Evolutionary conservation across 2,113 vertebrate genomes (phyloP).

Genomic region (Boleophthalmus pectinirostris): DNA sequence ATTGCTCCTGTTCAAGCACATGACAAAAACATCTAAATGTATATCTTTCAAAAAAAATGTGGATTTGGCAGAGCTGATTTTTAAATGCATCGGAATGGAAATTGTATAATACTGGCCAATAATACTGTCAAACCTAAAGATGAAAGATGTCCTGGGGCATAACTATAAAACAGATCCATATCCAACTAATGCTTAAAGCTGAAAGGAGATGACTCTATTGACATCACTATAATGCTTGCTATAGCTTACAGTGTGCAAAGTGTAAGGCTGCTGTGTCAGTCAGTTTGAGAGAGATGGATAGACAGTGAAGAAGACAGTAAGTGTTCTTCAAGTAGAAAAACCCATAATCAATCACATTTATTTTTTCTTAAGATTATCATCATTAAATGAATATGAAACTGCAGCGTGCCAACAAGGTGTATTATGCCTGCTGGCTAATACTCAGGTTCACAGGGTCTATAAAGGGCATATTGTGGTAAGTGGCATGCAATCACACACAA

Average conservation of each 20-base stretch:
- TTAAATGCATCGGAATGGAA: not conserved
- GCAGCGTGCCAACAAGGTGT: constrained; percentile 61
- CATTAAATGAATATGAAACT: constrained; percentile 38
- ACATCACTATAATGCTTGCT: constrained; percentile 8
- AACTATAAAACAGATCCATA: not conserved
- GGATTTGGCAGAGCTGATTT: constrained; percentile 1
- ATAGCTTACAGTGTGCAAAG: not conserved
- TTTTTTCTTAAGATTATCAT: constrained; percentile 14
- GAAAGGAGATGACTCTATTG: not conserved
- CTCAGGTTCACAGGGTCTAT: constrained; percentile 55
- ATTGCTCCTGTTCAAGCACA: not conserved
- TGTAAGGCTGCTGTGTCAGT: constrained; percentile 13
- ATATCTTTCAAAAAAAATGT: not conserved
- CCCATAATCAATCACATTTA: not conserved
- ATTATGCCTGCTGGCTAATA: constrained; percentile 56
- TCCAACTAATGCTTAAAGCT: not conserved
- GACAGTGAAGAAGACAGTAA: not conserved
- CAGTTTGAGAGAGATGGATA: not conserved
- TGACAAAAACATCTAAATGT: not conserved
- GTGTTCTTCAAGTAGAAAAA: constrained; percentile 6
- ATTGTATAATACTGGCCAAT: no score
- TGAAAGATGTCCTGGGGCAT: not conserved
- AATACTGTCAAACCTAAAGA: constrained; percentile 4
- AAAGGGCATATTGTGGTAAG: constrained; percentile 35
- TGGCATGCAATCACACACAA: constrained; percentile 13